Conservation (phyloP, 1,140 invertebrate genomes). For the Hylaeus anthracinus region DNA sequence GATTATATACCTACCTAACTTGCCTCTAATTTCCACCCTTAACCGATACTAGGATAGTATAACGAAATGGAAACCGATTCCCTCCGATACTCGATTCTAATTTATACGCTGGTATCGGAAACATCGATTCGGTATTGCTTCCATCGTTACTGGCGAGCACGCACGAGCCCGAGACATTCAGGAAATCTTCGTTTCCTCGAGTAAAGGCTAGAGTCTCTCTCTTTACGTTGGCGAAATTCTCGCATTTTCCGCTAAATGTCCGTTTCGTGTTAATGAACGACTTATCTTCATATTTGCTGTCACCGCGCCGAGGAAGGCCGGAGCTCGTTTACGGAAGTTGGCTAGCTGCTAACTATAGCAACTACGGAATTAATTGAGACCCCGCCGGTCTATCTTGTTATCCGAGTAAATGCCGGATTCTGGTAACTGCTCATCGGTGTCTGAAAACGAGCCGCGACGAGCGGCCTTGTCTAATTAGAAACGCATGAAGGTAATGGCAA, state of each 20-base stretch:
- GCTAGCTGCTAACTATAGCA: constrained; percentile 48
- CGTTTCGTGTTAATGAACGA: constrained; percentile 65
- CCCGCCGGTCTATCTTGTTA: constrained; percentile 55
- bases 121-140: neutral
- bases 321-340: constrained; percentile 62
- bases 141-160: neutral
- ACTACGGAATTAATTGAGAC: constrained; percentile 59
- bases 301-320: constrained; percentile 41
- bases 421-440: constrained; percentile 48
- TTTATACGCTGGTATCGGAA: neutral
- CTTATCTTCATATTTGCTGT: constrained; percentile 67
- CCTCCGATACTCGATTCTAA: neutral
- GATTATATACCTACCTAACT: too few species aligned
- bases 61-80: too few species aligned
- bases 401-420: constrained; percentile 57
- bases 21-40: neutral
- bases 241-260: constrained; percentile 62
- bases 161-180: neutral
- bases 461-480: neutral
- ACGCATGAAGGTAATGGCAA: too few species aligned
- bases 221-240: constrained; percentile 60
- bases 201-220: constrained; percentile 45
- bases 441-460: constrained; percentile 42
- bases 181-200: constrained; percentile 12
- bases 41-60: too few species aligned